These are phyloP conservation scores for Enteromius afrohamiltoni DNA, from an alignment of 2,797 vertebrate genomes.

Conservation along the genomic window DNA sequence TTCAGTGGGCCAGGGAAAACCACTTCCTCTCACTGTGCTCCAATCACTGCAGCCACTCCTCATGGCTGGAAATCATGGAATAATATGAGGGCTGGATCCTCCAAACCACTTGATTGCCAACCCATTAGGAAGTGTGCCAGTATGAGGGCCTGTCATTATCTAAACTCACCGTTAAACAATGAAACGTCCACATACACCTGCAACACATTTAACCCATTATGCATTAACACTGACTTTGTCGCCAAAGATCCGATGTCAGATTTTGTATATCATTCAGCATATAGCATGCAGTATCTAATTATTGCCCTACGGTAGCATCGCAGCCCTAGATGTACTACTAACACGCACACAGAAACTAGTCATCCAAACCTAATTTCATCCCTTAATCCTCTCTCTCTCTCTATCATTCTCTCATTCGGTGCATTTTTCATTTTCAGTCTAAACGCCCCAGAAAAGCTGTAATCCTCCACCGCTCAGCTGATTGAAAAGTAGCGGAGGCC, in stretches of 20 bases:
- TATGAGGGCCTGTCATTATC: conserved; percentile 10
- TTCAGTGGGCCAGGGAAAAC: conserved; percentile 50
- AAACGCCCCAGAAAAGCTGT: conserved; percentile 35
- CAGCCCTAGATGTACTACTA: background rate
- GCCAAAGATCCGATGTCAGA: background rate
- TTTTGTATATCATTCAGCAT: background rate
- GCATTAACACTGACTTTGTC: background rate
- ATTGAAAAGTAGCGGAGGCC: conserved; percentile 51
- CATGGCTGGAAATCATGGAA: conserved; percentile 12
- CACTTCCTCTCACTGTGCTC: conserved; percentile 50
- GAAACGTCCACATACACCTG: conserved; percentile 20
- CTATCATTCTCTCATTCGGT: conserved; percentile 38
- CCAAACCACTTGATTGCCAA: conserved; percentile 34
- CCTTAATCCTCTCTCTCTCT: conserved; percentile 43
- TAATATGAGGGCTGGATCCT: conserved; percentile 37
- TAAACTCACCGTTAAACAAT: conserved; percentile 20
- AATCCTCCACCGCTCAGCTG: conserved; percentile 48
- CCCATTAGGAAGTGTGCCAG: conserved; percentile 35
- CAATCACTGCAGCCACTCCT: conserved; percentile 36
- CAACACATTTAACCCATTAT: conserved; percentile 18
- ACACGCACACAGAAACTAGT: conserved; percentile 5
- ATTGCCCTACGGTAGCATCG: background rate
- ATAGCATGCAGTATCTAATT: background rate
- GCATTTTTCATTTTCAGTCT: conserved; percentile 47
- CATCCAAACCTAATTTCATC: conserved; percentile 22